These are phyloP conservation scores for Pelecanoides urinatrix DNA, from an alignment of 2,113 vertebrate genomes.

Conservation along the genomic window DNA sequence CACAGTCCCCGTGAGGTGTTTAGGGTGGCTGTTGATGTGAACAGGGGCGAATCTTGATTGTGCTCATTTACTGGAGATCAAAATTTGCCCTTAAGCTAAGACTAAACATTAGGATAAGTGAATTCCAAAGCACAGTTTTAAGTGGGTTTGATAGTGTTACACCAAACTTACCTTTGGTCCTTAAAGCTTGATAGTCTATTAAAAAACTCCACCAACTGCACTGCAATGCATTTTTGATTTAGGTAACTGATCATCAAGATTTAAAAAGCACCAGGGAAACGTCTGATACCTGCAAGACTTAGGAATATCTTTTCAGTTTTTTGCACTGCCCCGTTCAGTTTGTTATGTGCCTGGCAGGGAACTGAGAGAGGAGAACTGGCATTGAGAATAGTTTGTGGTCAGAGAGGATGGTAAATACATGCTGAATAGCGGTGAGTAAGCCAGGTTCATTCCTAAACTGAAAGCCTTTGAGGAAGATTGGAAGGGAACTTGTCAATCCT, in stretches of 20 bases:
- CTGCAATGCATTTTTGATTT: background rate
- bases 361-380: background rate
- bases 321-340: background rate
- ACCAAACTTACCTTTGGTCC: background rate
- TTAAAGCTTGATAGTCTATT: background rate
- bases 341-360: background rate
- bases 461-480: background rate
- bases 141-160: background rate
- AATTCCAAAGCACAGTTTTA: background rate
- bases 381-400: background rate
- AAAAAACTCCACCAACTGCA: background rate
- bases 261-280: background rate
- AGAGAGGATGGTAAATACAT: background rate
- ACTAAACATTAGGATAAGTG: background rate
- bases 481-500: background rate
- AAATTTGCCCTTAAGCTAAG: background rate
- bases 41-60: background rate
- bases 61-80: background rate
- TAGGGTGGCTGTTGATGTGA: background rate
- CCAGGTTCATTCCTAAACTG: background rate
- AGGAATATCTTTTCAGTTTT: background rate
- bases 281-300: background rate
- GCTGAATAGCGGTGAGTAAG: background rate
- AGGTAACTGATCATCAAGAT: background rate
- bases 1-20: background rate